Evolutionary conservation across 2,113 vertebrate species (phyloP), one percentile per base, ranked within the genome.

Genomic region (Mirza zaza): DNA sequence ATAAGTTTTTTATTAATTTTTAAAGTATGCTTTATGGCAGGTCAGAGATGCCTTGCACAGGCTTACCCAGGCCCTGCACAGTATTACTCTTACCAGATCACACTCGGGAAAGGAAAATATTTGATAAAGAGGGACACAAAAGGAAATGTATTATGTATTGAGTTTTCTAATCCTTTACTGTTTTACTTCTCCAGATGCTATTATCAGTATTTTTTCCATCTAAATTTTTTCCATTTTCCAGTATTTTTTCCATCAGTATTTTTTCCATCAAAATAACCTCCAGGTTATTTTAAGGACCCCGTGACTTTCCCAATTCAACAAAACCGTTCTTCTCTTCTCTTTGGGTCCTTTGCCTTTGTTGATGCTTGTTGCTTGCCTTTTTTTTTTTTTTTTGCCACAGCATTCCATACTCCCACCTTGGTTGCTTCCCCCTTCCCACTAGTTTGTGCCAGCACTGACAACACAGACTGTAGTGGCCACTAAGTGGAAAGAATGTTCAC

Each of bases 181-280:
- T 85, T 84, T 97, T 23, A 63, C 52, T 90, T 87, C 23, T 59
- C 23, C 29, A 88, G 91, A 81, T 88, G 67, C 20, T 39, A 32
- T 97, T 91, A 71, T 86, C 71, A 73, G 87, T 34, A 23, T n/a
- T 8, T 21, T 91, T 96, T 93, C 50, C 75, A 14, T 76, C 68
- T 48, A 48, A 48, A 23, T n/a, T 8, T 21, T 91, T 96, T 93
- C 50, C 75, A 14, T 76, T 63, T 48, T 10, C 10, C 71, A 73
- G 87, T 34, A 23, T n/a, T 8, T 21, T 91, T 96, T 93, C 50
- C 75, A 71, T 86, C 71, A 73, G 87, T 34, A 23, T n/a, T 8
- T 21, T 91, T 96, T 93, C 50, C 75, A 14, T 80, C 63, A 87
- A 75, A 95, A 80, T 87, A 36, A 80, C 9, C 4, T 32, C 50